A percentile compares a stretch with the other conserved stretches of the same genome.
These are phyloP conservation scores for Ptychodera flava DNA, from an alignment of 35 echinoderm and acorn worm genomes.

Conservation along the genomic window DNA sequence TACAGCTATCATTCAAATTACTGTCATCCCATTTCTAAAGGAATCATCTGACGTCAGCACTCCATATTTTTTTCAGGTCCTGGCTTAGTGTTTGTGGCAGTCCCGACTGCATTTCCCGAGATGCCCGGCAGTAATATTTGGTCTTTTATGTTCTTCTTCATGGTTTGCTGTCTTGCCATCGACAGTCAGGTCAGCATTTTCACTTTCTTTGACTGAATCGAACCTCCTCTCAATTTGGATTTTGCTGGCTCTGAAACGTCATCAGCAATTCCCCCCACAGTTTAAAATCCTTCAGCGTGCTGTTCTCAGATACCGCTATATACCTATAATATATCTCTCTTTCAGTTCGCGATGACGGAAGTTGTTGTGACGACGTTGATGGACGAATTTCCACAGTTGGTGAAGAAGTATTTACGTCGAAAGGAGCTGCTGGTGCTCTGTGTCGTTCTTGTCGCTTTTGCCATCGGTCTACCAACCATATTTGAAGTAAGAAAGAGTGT, in stretches of 20 bases:
- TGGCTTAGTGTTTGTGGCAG: conserved; percentile 88
- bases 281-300: no score
- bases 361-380: conserved; percentile 86
- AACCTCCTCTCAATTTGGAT: no score
- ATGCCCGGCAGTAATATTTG: conserved; percentile 83
- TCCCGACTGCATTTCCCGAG: conserved; percentile 65
- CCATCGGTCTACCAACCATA: conserved; percentile 67
- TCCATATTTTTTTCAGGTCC: conserved; percentile 82
- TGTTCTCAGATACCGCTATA: no score
- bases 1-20: no score
- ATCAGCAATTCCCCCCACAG: no score
- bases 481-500: conserved; percentile 83
- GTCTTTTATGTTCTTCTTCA: conserved; percentile 86
- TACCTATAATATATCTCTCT: no score
- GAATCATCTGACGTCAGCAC: no score
- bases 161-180: conserved; percentile 89
- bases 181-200: conserved; percentile 93
- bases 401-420: conserved; percentile 61
- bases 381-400: conserved; percentile 69
- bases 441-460: conserved; percentile 73
- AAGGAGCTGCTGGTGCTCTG: conserved; percentile 81
- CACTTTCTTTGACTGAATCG: no score
- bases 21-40: no score
- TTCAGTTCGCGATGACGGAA: conserved; percentile 96
- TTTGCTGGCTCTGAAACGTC: no score